Evolutionary conservation across 2,888 invertebrate species (phyloP), one percentile per base, ranked within the genome.

Genomic region (Sinohyriopsis cumingii): DNA sequence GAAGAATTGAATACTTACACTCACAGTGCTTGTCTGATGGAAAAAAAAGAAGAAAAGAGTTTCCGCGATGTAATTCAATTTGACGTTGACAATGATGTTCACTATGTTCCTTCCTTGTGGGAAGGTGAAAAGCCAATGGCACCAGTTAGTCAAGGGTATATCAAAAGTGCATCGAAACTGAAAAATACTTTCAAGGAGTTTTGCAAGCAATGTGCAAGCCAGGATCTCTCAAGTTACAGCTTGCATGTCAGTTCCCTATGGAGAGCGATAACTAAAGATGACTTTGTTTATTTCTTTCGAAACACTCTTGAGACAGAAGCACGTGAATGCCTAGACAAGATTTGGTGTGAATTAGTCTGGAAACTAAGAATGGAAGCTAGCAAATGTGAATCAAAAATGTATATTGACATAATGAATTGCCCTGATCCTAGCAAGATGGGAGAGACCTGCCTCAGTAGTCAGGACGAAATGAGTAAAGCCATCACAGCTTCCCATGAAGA

Each of bases 111-210:
- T 1, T 64, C 64, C 59, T 55, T 71, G 1, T 71, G 65, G 68
- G 24, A 54, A n/a, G 71, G 71, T 5, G 63, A 59, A 62, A 64
- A 65, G 15, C 71, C 65, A 22, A 71, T 71, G 71, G 59, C 67
- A 4, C 67, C 67, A 22, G 56, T 55, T 19, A 71, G 33, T 67
- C 57, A 55, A 22, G 57, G 54, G 22, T 71, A 71, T 18, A 67
- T 67, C 33, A 53, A n/a, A n/a, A 33, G 22, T 25, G 56, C 54
- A 15, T n/a, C 22, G 2, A 9, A 59, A 6, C 20, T 67, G 4
- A 55, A 28, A n/a, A 45, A 63, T 7, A 3, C 22, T 20, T 20
- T 66, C 6, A n/a, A 63, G 6, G 20, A 20, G 28, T n/a, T 22
- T n/a, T 19, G 45, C 7, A 45, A 19, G 3, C 6, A 4, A 12